A percentile compares a stretch with the other conserved stretches of the same genome.
Conservation (phyloP, 2,113 vertebrate species). For the Oncorhynchus tshawytscha region DNA sequence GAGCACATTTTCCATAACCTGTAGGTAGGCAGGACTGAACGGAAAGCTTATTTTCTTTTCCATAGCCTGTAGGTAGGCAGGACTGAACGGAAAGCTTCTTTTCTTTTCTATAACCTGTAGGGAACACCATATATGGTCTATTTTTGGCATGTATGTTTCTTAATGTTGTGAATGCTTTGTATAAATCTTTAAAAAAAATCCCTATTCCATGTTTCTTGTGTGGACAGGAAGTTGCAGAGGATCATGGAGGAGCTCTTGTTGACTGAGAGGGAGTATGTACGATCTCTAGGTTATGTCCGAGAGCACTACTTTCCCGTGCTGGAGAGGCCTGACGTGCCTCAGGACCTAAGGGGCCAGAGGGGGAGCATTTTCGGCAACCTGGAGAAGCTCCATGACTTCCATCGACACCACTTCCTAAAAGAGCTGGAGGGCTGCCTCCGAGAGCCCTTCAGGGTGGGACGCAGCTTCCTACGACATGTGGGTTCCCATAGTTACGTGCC, state of each 20-base stretch:
- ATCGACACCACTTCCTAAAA: slow-evolving; percentile 70
- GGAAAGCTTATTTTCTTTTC: too few relatives aligned
- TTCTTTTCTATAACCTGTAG: too few relatives aligned
- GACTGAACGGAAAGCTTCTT: too few relatives aligned
- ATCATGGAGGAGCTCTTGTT: slow-evolving; percentile 75
- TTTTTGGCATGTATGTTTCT: too few relatives aligned
- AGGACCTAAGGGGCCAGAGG: slow-evolving; percentile 75
- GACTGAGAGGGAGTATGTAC: slow-evolving; percentile 75
- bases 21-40: too few relatives aligned
- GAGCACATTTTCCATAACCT: too few relatives aligned
- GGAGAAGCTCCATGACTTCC: slow-evolving; percentile 78
- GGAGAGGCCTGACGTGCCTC: slow-evolving; percentile 73
- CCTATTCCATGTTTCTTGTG: slow-evolving; percentile 8
- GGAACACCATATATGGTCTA: too few relatives aligned
- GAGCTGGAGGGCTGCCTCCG: slow-evolving; percentile 69
- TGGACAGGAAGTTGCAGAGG: slow-evolving; percentile 64
- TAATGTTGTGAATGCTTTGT: too few relatives aligned
- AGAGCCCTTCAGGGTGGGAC: slow-evolving; percentile 71
- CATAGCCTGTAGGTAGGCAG: too few relatives aligned
- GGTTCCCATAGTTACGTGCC: slow-evolving; percentile 19
- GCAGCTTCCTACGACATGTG: slow-evolving; percentile 75
- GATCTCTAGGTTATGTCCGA: slow-evolving; percentile 70
- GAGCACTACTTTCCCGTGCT: slow-evolving; percentile 75
- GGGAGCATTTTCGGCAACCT: slow-evolving; percentile 77
- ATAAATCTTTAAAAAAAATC: slow-evolving; percentile 1